Base-by-base conservation (phyloP, 2,113 vertebrate species). In the Hypanus sabinus region DNA sequence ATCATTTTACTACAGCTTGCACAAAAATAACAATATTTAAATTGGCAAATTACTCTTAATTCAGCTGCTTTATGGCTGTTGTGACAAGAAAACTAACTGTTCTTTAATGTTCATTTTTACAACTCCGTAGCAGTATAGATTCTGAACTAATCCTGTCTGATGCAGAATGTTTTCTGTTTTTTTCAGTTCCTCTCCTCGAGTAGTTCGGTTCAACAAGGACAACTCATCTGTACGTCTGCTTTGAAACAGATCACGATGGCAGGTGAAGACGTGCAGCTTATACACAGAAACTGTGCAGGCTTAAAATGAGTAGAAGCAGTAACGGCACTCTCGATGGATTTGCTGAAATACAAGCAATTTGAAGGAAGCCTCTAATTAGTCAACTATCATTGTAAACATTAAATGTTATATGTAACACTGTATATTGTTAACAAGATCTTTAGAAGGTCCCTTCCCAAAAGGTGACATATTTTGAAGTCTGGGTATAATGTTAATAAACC, bases 151-250 rank as follows among this genome's bases (percentile, higher is more conserved):
- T 93, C 73, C 38, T 93, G 60, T 93, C 70, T 71, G 38, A 75
- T 75, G 68, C 36, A 73, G 90, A 38, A 65, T 71, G 10, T 92
- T 92, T 91, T 70, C 68, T 10, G 8, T 11, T 73, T n/a, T n/a
- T 71, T 93, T 46, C 65, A 46, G 70, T 93, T 93, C 91, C 91
- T 93, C 70, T 93, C 91, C 70, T 93, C 70, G 68, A 73, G 70
- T 55, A 73, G 70, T 55, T 73, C 91, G 70, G 91, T 55, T 71
- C 68, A 73, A 93, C 70, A 55, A 73, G 91, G 70, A 73, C 20
- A 22, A 73, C 38, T 90, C 38, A 18, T 62, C 27, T 7, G 85
- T 33, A n/a, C 60, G 9, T 88, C 85, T 33, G 85, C 65, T 90
- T 68, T 90, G 85, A 87, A 87, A 87, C 27, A 33, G n/a, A 11